Conservation (phyloP, 1,140 invertebrate species). For the Sarcophaga peregrina region DNA sequence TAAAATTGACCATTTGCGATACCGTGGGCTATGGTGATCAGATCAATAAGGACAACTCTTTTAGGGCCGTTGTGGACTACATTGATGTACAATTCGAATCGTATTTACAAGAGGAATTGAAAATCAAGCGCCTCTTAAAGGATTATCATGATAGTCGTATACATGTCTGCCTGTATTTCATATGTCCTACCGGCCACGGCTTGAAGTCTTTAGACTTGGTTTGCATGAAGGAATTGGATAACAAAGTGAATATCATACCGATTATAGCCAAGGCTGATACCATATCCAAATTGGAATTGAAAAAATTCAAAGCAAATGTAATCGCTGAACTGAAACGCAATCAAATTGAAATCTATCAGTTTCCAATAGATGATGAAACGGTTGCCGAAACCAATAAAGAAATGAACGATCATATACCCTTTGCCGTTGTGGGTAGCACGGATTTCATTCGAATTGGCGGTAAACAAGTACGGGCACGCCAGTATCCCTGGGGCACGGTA, state of each 20-base stretch:
- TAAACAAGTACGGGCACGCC: conserved; percentile 93
- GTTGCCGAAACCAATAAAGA: conserved; percentile 87
- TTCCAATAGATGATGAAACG: conserved; percentile 96
- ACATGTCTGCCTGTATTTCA: conserved; percentile 98
- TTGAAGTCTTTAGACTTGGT: conserved; percentile 96
- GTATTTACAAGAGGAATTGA: conserved; percentile 97
- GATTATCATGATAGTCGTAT: conserved; percentile 95
- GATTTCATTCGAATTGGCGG: conserved; percentile 94
- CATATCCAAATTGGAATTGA: conserved; percentile 96
- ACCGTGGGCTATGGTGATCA: conserved; percentile 99
- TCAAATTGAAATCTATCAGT: conserved; percentile 96
- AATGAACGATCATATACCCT: conserved; percentile 96
- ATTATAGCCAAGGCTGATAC: conserved; percentile 99
- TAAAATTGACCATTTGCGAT: conserved; percentile 97
- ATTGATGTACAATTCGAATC: conserved; percentile 98
- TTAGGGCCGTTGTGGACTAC: conserved; percentile 97
- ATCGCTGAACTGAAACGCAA: conserved; percentile 87
- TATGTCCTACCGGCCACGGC: conserved; percentile 94
- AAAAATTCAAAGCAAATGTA: conserved; percentile 96
- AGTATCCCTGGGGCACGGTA: conserved; percentile 99
- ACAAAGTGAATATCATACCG: conserved; percentile 99
- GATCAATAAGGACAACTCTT: conserved; percentile 99
- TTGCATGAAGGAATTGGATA: conserved; percentile 99
- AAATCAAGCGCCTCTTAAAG: conserved; percentile 92
- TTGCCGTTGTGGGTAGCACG: conserved; percentile 98